Conservation (phyloP, 1,140 invertebrate species). For the Eumaeus atala region DNA sequence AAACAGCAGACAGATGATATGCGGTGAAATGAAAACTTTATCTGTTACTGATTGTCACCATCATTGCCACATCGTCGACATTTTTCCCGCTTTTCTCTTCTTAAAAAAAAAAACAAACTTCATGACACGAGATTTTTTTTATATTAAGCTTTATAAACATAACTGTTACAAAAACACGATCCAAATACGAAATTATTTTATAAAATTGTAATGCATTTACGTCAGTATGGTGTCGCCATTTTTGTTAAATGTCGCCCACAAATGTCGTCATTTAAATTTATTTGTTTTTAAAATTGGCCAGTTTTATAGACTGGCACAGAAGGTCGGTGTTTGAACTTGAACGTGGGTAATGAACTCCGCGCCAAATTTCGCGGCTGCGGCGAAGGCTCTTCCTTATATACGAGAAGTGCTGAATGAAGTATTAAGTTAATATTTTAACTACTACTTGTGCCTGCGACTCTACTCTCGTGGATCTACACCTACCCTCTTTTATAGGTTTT, state of each 20-base stretch:
- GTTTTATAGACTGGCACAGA: not conserved
- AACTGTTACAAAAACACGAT: not conserved
- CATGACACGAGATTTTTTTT: not conserved
- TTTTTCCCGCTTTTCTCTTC: too few relatives aligned
- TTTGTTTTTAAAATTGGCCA: slow-evolving; percentile 8
- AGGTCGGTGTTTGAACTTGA: slow-evolving; percentile 15
- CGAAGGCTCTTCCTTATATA: slow-evolving; percentile 14
- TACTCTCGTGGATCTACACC: too few relatives aligned
- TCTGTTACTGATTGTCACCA: too few relatives aligned
- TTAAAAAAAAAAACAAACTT: too few relatives aligned
- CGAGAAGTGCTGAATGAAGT: too few relatives aligned
- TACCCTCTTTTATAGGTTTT: too few relatives aligned
- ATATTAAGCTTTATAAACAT: not conserved
- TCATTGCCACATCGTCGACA: too few relatives aligned
- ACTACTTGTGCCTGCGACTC: not conserved
- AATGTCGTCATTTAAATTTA: slow-evolving; percentile 4
- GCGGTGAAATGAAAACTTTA: too few relatives aligned
- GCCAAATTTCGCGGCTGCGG: slow-evolving; percentile 3
- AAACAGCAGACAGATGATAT: too few relatives aligned
- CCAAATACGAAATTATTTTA: not conserved
- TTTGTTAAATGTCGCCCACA: slow-evolving; percentile 2
- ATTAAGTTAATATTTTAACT: slow-evolving; percentile 2
- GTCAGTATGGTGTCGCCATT: not conserved
- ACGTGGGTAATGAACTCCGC: slow-evolving; percentile 11
- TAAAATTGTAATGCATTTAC: not conserved